These are phyloP conservation scores for Cichladusa arquata DNA, from an alignment of 2,113 vertebrate species.

Conservation along the genomic window DNA sequence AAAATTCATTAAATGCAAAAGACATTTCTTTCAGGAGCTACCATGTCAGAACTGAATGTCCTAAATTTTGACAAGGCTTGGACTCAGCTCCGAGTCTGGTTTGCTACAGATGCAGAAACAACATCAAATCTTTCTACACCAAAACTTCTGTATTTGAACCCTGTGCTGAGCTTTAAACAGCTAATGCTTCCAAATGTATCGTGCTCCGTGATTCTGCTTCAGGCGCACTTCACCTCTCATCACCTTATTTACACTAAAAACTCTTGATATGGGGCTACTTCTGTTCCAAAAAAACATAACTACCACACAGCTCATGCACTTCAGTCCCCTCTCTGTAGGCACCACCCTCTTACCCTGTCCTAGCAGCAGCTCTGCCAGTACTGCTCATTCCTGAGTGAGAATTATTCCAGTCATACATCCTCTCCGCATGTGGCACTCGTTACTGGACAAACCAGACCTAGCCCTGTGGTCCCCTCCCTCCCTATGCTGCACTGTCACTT, in stretches of 20 bases:
- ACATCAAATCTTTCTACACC: neutral
- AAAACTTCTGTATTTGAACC: neutral
- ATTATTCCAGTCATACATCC: neutral
- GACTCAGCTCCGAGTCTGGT: neutral
- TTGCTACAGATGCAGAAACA: neutral
- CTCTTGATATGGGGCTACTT: neutral
- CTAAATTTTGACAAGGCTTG: slow-evolving; percentile 8
- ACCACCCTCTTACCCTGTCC: neutral
- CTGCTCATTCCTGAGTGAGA: neutral
- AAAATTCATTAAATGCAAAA: slow-evolving; percentile 57
- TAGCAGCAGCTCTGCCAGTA: neutral
- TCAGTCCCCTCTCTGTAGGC: neutral
- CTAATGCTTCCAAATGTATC: neutral
- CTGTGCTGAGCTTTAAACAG: neutral
- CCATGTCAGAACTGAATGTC: neutral
- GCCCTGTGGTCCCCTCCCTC: neutral
- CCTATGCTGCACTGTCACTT: slow-evolving; percentile 44
- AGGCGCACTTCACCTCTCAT: neutral
- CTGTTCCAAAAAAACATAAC: neutral
- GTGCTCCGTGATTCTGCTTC: neutral
- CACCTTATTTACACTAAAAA: neutral
- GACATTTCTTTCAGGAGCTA: neutral
- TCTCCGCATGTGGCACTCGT: neutral
- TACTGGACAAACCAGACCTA: slow-evolving; percentile 19
- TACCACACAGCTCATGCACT: neutral